Base-by-base conservation (phyloP, 2,113 vertebrate genomes). In the Petroica traversi region DNA sequence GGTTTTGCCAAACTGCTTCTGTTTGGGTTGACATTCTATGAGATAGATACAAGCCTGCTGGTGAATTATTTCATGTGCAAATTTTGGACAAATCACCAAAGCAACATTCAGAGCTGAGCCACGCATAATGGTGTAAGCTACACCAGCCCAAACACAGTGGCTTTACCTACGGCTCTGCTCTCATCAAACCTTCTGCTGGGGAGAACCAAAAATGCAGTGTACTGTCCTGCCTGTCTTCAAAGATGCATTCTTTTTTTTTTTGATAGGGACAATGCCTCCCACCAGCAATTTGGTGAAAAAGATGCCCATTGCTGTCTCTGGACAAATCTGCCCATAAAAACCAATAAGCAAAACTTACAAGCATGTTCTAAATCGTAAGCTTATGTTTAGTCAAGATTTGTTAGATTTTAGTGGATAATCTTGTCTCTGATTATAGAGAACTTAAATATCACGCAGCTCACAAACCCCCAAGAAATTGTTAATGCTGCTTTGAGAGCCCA, bases 71-170 rank as follows among this genome's bases (percentile, higher is more conserved):
- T 71, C 5, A 14, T 33, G 5, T 38, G 72, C 58, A 54, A 61
- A 55, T 59, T 76, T 71, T 73, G 22, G 17, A 25, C 28, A 28
- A 24, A 33, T 16, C 5, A 31, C 3, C 4, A 67, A 48, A 55
- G 11, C 16, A 63, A 4, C 3, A 1, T 55, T 84, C 40, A 55
- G 61, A 31, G 18, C 49, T 45, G 28, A 85, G 54, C 40, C 0
- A 0, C 6, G 3, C 19, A 43, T 12, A 4, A 1, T 14, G 12
- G 8, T 43, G 40, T 46, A 22, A 64, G 7, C 36, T 76, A 66
- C 12, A 31, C 31, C 63, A 72, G n/a, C 5, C 20, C 1, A 0
- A 81, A 3, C 40, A 59, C 2, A 26, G 24, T 64, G 64, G 20
- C n/a, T 81, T 73, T 38, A 24, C 6, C 19, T 57, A 5, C 19